phyloP scores from a whole-genome alignment of 2,797 vertebrate genomes.

The Lagocephalus sceleratus region DNA sequence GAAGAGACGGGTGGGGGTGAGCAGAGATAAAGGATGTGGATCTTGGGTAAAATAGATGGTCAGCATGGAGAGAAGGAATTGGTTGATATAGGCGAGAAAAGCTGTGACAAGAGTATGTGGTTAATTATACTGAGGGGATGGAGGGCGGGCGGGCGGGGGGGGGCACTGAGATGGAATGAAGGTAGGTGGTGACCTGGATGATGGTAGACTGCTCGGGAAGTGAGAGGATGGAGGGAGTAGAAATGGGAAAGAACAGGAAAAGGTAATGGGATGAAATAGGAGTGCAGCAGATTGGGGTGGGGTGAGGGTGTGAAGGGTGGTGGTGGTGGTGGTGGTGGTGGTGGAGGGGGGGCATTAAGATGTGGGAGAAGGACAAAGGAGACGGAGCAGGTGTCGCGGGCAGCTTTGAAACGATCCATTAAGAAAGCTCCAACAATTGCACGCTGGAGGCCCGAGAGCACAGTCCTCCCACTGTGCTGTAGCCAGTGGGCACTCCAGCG shows the following conservation, averaged over 20 bases:
- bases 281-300: not conserved
- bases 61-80: conserved; percentile 1
- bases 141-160: not conserved
- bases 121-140: not conserved
- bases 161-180: not conserved
- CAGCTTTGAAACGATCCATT: conserved; percentile 21
- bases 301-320: not conserved
- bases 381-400: conserved; percentile 35
- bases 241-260: conserved; percentile 29
- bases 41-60: conserved; percentile 24
- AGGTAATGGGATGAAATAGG: conserved; percentile 37
- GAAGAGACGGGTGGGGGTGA: not conserved
- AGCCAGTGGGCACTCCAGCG: conserved; percentile 29
- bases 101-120: not conserved
- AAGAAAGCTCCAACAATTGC: conserved; percentile 35
- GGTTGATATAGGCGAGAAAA: not conserved
- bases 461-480: conserved; percentile 20
- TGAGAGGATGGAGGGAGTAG: conserved; percentile 23
- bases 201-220: conserved; percentile 19
- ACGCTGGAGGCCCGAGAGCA: conserved; percentile 37
- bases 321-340: not conserved
- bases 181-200: conserved; percentile 25
- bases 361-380: conserved; percentile 12
- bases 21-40: conserved; percentile 7
- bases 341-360: conserved; percentile 2